Conservation (phyloP, 2,888 invertebrate genomes). For the Thelaira solivaga region DNA sequence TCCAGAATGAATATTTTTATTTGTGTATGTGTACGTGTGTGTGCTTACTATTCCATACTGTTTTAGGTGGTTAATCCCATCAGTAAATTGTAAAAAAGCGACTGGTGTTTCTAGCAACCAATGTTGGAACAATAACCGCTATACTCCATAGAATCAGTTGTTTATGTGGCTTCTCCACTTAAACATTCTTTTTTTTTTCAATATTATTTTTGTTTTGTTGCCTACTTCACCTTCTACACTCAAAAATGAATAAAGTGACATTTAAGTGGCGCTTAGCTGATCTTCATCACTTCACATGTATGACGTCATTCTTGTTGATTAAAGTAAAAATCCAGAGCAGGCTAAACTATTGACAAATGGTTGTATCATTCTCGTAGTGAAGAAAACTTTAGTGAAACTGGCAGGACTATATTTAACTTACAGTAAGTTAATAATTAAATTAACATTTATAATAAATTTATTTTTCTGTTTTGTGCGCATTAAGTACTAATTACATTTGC, state of each 20-base stretch:
- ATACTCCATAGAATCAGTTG: no score
- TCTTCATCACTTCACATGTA: slow-evolving; percentile 32
- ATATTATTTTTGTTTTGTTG: neutral
- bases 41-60: neutral
- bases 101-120: slow-evolving; percentile 17
- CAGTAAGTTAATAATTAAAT: no score
- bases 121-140: slow-evolving; percentile 1
- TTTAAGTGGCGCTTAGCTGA: slow-evolving; percentile 64
- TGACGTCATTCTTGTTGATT: slow-evolving; percentile 1
- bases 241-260: slow-evolving; percentile 49
- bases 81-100: slow-evolving; percentile 26
- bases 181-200: slow-evolving; percentile 3
- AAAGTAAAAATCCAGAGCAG: neutral
- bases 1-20: neutral
- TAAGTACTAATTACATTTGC: no score
- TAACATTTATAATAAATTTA: no score
- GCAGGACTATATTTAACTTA: no score
- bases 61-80: neutral
- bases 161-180: slow-evolving; percentile 12
- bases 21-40: neutral
- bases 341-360: slow-evolving; percentile 41
- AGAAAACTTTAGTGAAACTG: no score
- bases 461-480: no score
- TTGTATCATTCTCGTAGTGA: slow-evolving; percentile 39
- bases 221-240: slow-evolving; percentile 44